These are phyloP conservation scores for Fregetta grallaria DNA, from an alignment of 2,113 vertebrate species.

Conservation along the genomic window DNA sequence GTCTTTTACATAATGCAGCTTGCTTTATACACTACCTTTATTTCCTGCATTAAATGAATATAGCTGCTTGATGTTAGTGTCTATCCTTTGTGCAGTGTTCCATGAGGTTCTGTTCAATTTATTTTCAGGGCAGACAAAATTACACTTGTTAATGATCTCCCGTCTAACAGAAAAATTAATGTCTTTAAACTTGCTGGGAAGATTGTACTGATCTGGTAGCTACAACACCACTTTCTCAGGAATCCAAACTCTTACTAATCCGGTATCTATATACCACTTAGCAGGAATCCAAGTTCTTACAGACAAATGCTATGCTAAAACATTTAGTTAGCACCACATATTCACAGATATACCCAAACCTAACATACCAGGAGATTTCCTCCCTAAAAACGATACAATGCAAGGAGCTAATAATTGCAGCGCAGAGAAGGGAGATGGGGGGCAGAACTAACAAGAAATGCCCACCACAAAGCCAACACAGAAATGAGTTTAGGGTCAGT, in stretches of 20 bases:
- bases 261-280: background rate
- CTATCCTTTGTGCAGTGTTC: background rate
- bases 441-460: no score
- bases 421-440: no score
- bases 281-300: background rate
- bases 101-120: background rate
- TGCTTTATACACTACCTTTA: conserved; percentile 2
- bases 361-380: background rate
- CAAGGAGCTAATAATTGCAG: background rate
- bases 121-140: conserved; percentile 15
- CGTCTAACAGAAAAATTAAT: background rate
- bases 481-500: background rate
- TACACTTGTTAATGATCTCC: conserved; percentile 13
- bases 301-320: background rate
- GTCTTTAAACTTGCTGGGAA: background rate
- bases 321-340: background rate
- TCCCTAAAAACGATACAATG: background rate
- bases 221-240: background rate
- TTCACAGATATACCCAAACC: background rate
- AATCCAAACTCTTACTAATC: background rate
- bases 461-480: background rate
- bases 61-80: background rate
- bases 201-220: background rate
- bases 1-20: background rate
- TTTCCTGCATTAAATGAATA: background rate